Base-by-base conservation (phyloP, 2,113 vertebrate species). In the Turnix velox region DNA sequence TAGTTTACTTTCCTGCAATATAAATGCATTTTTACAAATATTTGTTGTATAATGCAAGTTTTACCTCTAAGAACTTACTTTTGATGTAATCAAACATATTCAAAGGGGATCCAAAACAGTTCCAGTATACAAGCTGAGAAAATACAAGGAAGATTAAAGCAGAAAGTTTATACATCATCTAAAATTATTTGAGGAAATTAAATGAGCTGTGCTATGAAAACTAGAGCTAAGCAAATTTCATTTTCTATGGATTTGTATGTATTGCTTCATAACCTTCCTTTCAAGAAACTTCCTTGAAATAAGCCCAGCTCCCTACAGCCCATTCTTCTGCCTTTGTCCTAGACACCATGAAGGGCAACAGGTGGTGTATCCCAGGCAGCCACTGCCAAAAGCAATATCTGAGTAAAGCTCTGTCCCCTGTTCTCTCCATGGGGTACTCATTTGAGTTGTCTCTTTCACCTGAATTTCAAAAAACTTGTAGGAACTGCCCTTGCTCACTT, bases 81-180 rank as follows among this genome's bases (percentile, higher is more conserved):
- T 61, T 75, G 76, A 86, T 92, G 80, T 85, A 95, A 94, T 96
- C 88, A 96, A 94, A 93, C 52, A 67, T 8, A 95, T 93, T 92
- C 93, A 92, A 90, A 75, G 46, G 14, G 73, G 39, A 49, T 65
- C 61, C 37, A 59, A 20, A 33, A 94, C 19, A 7, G 18, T 79
- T 3, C 14, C 24, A 65, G 57, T 45, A 74, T 51, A 33, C 57
- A 90, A 86, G 76, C 59, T 37, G 59, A 55, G 72, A 82, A 96
- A 92, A 90, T 78, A 37, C 0, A 0, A 91, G 76, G 52, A 55
- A 62, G 43, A 58, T 71, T 85, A 88, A 78, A 88, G 65, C 48
- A 82, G 48, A 67, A 94, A 95, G 18, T 62, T 59, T 75, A 72
- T 51, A n/a, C 43, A 65, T 68, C 13, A 84, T 63, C 40, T 81